phyloP scores from a whole-genome alignment of 1,140 invertebrate genomes.

The Bradysia coprophila region DNA sequence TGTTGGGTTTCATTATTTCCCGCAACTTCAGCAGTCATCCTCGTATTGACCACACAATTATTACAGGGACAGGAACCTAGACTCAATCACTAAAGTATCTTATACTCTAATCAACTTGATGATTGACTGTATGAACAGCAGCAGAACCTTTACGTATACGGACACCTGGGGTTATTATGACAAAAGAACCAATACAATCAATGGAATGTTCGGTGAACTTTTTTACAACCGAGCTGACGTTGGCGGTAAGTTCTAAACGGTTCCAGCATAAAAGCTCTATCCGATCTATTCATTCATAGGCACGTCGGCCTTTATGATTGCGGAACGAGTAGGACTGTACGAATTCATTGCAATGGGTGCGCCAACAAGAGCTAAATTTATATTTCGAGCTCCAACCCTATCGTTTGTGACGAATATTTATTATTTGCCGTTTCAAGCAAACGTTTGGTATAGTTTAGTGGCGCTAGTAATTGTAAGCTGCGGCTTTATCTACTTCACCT shows the following conservation, averaged over 20 bases:
- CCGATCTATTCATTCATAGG: conserved; percentile 2
- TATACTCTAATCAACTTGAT: conserved; percentile 3
- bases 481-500: conserved; percentile 3
- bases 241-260: conserved; percentile 6
- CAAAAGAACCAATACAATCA: conserved; percentile 16
- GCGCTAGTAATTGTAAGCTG: neutral
- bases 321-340: conserved; percentile 1
- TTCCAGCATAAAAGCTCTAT: neutral
- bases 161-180: conserved; percentile 11
- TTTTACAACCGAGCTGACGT: conserved; percentile 8
- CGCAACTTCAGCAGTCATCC: neutral
- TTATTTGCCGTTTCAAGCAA: conserved; percentile 4
- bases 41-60: neutral
- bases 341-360: conserved; percentile 1
- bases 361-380: conserved; percentile 2
- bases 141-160: neutral
- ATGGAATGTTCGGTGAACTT: conserved; percentile 21
- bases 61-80: conserved; percentile 5
- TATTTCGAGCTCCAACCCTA: conserved; percentile 5
- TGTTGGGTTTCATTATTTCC: neutral
- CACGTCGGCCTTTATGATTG: conserved; percentile 1
- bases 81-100: conserved; percentile 4
- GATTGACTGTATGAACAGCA: conserved; percentile 2
- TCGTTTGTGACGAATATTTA: conserved; percentile 6
- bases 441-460: conserved; percentile 2